Evolutionary conservation across 2,797 vertebrate genomes (phyloP).

Genomic region (Spheniscus humboldti): DNA sequence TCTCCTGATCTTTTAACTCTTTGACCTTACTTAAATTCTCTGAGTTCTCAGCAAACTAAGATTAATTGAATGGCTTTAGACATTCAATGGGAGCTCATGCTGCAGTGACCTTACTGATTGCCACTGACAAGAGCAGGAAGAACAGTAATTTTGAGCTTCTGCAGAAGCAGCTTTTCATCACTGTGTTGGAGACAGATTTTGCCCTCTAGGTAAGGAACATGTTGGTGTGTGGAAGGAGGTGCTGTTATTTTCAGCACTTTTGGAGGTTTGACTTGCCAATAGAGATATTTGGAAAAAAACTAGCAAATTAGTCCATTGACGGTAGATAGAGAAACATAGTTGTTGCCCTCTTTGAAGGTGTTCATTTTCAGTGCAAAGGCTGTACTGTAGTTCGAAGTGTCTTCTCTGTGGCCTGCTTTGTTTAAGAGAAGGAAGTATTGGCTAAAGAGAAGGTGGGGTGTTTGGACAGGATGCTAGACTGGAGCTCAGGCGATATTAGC

Average conservation of each 20-base stretch:
- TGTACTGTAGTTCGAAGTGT: not conserved
- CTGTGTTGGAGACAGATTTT: not conserved
- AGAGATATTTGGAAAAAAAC: not conserved
- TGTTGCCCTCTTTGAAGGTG: not conserved
- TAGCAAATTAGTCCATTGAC: not conserved
- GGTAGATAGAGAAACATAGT: not conserved
- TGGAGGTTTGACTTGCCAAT: not conserved
- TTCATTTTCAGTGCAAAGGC: not conserved
- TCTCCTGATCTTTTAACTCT: slow-evolving; percentile 25
- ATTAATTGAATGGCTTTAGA: slow-evolving; percentile 54
- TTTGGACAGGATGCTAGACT: not conserved
- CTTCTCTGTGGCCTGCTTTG: not conserved
- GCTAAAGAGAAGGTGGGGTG: not conserved
- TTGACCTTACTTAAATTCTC: slow-evolving; percentile 45
- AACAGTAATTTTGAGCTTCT: slow-evolving; percentile 44
- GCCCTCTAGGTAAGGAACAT: not conserved
- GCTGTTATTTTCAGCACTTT: not conserved
- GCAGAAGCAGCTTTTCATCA: slow-evolving; percentile 7
- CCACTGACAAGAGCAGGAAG: not conserved
- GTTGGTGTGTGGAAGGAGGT: not conserved
- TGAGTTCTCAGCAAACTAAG: slow-evolving; percentile 35
- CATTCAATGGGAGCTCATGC: not conserved
- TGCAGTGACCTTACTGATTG: slow-evolving; percentile 28
- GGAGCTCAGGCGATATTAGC: not conserved
- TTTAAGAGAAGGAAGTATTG: not conserved